Conservation (phyloP, 92 coral and sea anemone species). For the Phymanthus crucifer region DNA sequence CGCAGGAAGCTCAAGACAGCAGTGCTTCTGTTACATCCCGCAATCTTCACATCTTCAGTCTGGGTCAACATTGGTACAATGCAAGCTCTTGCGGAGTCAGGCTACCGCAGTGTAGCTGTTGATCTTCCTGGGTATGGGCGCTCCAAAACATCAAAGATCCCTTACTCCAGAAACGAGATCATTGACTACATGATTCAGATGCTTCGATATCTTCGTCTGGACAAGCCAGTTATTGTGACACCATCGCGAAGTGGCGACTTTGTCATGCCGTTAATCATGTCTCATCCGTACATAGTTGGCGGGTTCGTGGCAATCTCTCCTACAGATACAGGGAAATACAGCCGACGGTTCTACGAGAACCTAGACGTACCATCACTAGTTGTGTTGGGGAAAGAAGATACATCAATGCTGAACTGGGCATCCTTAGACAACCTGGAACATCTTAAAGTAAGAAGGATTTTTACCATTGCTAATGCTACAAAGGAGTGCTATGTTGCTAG, state of each 20-base stretch:
- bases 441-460: conserved; percentile 56
- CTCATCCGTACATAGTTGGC: conserved; percentile 53
- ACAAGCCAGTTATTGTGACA: conserved; percentile 65
- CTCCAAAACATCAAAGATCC: conserved; percentile 60
- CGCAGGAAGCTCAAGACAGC: conserved; percentile 12
- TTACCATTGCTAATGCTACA: conserved; percentile 66
- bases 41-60: conserved; percentile 48
- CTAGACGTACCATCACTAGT: conserved; percentile 67
- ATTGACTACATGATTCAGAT: conserved; percentile 61
- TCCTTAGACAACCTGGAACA: conserved; percentile 82
- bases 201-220: conserved; percentile 36
- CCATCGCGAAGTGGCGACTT: conserved; percentile 79
- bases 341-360: conserved; percentile 51
- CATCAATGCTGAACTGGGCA: conserved; percentile 56
- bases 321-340: conserved; percentile 67
- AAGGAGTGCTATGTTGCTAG: conserved; percentile 78
- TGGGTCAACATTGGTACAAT: conserved; percentile 91
- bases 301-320: conserved; percentile 88
- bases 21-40: conserved; percentile 71
- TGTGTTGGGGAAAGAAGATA: conserved; percentile 73
- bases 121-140: conserved; percentile 87
- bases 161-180: conserved; percentile 54
- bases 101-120: conserved; percentile 75
- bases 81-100: conserved; percentile 54
- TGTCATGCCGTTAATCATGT: conserved; percentile 83